Percentiles rank a stretch among this genome's conserved stretches.
phyloP scores from a whole-genome alignment of 2,113 vertebrate genomes.

The Himantopus leucocephalus region DNA sequence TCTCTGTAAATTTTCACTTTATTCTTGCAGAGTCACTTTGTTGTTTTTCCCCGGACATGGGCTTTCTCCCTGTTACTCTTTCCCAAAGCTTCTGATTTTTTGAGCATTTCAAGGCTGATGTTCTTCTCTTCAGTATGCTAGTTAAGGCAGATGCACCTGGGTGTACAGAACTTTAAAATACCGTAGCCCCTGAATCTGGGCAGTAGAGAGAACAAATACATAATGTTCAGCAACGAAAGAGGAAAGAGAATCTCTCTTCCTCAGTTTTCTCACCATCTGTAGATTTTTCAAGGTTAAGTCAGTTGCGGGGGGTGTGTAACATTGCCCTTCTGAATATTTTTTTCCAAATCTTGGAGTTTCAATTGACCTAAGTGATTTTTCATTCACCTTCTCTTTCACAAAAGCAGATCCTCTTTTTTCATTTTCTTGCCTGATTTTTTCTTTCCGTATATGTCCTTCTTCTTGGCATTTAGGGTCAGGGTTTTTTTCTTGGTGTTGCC shows the following conservation, averaged over 20 bases:
- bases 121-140: background rate
- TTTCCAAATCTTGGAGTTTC: background rate
- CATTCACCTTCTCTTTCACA: background rate
- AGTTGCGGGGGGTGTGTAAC: background rate
- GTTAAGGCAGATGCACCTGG: background rate
- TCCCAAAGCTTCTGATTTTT: background rate
- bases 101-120: rapidly evolving
- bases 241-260: background rate
- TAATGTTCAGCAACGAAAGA: background rate
- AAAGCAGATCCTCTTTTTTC: background rate
- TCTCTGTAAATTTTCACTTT: background rate
- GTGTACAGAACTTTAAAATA: background rate
- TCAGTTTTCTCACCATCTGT: background rate
- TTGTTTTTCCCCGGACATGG: rapidly evolving
- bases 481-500: background rate
- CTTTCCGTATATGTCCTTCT: background rate
- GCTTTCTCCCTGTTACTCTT: background rate
- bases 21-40: background rate
- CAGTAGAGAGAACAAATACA: background rate
- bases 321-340: background rate
- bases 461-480: background rate
- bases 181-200: too few species aligned
- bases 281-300: background rate
- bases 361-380: background rate
- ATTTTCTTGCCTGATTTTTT: background rate